These are phyloP conservation scores for Caenorhabditis sp. DNA, from an alignment of 2,888 invertebrate species.

Conservation along the genomic window DNA sequence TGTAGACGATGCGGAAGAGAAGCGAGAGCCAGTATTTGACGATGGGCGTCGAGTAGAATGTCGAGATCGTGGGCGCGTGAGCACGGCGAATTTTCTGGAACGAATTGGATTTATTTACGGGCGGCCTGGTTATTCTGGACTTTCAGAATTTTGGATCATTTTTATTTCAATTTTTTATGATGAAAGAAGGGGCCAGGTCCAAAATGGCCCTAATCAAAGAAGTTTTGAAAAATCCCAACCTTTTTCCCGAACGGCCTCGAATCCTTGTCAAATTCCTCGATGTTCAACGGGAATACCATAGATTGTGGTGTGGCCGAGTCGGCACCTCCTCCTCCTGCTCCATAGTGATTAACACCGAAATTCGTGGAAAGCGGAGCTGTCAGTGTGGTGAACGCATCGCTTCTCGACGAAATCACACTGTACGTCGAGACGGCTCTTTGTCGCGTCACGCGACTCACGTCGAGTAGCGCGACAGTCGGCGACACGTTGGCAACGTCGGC, in stretches of 20 bases:
- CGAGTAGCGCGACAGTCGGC: constrained; percentile 63
- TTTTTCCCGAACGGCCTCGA: constrained; percentile 24
- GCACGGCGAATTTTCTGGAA: constrained; percentile 43
- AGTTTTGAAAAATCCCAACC: too few relatives aligned
- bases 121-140: too few relatives aligned
- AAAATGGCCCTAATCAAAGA: too few relatives aligned
- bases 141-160: too few relatives aligned
- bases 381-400: constrained; percentile 48
- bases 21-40: constrained; percentile 73
- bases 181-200: too few relatives aligned
- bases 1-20: constrained; percentile 64
- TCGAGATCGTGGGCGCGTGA: constrained; percentile 55
- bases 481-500: constrained; percentile 25
- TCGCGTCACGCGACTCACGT: constrained; percentile 51
- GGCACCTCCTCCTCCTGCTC: constrained; percentile 17
- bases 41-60: constrained; percentile 72
- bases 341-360: constrained; percentile 18
- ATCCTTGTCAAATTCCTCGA: constrained; percentile 46
- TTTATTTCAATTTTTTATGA: too few relatives aligned
- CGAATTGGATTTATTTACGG: background rate
- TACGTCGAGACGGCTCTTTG: constrained; percentile 57
- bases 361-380: constrained; percentile 46
- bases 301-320: constrained; percentile 55
- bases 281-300: constrained; percentile 48
- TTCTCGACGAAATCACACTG: constrained; percentile 51